A percentile compares a stretch with the other conserved stretches of the same genome.
These are phyloP conservation scores for Hemiscyllium ocellatum DNA, from an alignment of 2,113 vertebrate species.

Conservation along the genomic window DNA sequence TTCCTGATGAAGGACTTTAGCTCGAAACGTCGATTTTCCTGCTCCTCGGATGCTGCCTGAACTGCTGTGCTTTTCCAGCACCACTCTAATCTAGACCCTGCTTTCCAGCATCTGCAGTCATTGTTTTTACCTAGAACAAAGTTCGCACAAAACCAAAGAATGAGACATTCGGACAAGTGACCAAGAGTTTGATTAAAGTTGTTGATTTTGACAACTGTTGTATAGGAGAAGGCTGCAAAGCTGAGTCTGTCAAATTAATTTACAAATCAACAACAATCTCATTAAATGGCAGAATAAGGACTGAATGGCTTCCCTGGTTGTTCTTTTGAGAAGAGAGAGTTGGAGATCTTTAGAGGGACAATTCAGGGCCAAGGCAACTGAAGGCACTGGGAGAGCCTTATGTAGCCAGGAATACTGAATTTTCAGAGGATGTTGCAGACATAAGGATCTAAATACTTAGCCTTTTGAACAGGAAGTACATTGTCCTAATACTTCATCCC, in stretches of 20 bases:
- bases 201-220: not conserved
- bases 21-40: no score
- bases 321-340: no score
- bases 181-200: not conserved
- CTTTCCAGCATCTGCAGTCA: no score
- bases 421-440: not conserved
- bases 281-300: not conserved
- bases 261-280: not conserved
- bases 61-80: no score
- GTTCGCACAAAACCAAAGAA: not conserved
- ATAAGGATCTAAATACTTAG: not conserved
- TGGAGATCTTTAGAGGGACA: not conserved
- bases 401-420: not conserved
- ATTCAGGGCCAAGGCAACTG: not conserved
- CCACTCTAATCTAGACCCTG: no score
- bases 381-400: not conserved
- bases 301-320: not conserved
- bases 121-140: not conserved
- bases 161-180: not conserved
- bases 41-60: no score
- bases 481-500: not conserved
- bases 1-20: no score
- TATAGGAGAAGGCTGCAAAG: not conserved
- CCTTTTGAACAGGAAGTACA: not conserved
- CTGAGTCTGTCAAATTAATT: not conserved